These are phyloP conservation scores for Ceratitis capitata DNA, from an alignment of 1,140 invertebrate species.

Conservation along the genomic window DNA sequence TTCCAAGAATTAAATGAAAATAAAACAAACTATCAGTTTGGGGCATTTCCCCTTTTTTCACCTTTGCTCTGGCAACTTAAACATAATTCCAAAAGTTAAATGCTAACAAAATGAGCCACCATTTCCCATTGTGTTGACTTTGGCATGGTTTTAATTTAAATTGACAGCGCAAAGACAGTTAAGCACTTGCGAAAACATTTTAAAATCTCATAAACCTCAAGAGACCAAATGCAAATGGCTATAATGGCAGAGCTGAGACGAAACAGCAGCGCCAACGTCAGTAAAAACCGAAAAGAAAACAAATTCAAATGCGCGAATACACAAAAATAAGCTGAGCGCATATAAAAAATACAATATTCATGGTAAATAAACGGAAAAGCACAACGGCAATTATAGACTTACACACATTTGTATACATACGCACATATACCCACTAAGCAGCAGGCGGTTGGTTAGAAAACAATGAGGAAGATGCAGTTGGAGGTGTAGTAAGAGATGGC, in stretches of 20 bases:
- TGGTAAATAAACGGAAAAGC: not conserved
- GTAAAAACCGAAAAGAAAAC: slow-evolving; percentile 2
- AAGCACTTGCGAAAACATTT: slow-evolving; percentile 34
- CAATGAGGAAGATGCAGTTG: not conserved
- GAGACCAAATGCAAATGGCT: slow-evolving; percentile 19
- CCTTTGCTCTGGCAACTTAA: not conserved
- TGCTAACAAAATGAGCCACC: slow-evolving; percentile 23
- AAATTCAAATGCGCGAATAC: not conserved
- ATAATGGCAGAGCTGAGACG: not conserved
- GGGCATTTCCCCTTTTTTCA: no score
- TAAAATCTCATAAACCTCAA: slow-evolving; percentile 29
- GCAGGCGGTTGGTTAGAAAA: not conserved
- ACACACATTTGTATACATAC: not conserved
- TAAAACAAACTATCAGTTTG: no score
- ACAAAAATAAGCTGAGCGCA: not conserved
- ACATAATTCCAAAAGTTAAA: not conserved
- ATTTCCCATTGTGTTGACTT: slow-evolving; percentile 14
- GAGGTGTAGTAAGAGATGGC: not conserved
- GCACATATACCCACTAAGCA: not conserved
- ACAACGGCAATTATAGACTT: not conserved
- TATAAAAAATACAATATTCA: slow-evolving; percentile 2
- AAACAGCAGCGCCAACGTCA: not conserved
- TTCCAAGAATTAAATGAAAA: no score
- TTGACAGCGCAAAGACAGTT: slow-evolving; percentile 34
- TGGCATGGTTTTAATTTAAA: slow-evolving; percentile 32